These are phyloP conservation scores for Dorcus parallelipipedus DNA, from an alignment of 2,888 invertebrate genomes.

Conservation along the genomic window DNA sequence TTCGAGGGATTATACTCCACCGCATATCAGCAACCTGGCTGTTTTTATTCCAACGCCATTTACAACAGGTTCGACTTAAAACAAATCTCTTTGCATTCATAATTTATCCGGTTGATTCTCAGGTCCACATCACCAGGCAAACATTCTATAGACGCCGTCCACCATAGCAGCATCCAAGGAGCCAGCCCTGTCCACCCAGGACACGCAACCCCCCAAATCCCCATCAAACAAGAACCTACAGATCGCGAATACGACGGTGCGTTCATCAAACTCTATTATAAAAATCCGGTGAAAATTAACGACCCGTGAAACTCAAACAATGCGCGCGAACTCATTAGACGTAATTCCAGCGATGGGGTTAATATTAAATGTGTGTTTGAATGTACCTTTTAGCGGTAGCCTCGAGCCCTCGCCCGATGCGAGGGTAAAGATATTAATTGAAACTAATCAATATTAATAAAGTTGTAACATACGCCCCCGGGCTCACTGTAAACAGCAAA, in stretches of 20 bases:
- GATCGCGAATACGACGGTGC: conserved; percentile 43
- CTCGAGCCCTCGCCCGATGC: conserved; percentile 18
- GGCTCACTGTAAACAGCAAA: conserved; percentile 13
- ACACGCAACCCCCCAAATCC: conserved; percentile 23
- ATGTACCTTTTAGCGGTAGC: conserved; percentile 39
- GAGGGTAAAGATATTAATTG: conserved; percentile 43
- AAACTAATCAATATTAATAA: conserved; percentile 47
- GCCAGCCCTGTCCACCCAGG: conserved; percentile 3
- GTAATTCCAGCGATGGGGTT: conserved; percentile 31
- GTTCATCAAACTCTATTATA: conserved; percentile 3
- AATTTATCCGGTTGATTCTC: background rate
- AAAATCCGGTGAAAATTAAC: background rate
- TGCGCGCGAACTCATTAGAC: conserved; percentile 20
- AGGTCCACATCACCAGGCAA: conserved; percentile 10
- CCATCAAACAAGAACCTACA: conserved; percentile 44
- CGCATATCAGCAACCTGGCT: conserved; percentile 40
- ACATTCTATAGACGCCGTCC: conserved; percentile 4
- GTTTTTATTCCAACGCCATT: conserved; percentile 40
- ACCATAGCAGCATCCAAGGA: background rate
- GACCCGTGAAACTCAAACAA: conserved; percentile 23
- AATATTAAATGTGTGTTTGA: conserved; percentile 44
- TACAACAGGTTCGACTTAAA: conserved; percentile 35
- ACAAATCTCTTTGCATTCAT: background rate
- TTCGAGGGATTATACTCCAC: conserved; percentile 42
- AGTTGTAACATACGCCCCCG: conserved; percentile 25